phyloP scores from a whole-genome alignment of 2,113 vertebrate genomes.

The Nibea coibor region DNA sequence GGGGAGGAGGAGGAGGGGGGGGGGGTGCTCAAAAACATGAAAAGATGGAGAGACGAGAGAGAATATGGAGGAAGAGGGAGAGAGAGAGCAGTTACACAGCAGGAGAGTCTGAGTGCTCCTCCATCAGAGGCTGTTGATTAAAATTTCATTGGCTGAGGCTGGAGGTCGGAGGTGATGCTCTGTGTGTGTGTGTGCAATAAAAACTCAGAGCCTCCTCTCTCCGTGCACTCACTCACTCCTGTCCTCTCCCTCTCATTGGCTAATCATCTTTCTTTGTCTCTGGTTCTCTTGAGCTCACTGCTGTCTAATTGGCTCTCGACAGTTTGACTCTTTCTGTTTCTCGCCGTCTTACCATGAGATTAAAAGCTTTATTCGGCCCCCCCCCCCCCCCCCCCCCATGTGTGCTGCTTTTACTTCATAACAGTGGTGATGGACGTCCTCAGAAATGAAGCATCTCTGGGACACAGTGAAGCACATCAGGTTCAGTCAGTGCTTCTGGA shows the following conservation, averaged over 20 bases:
- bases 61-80: slow-evolving; percentile 44
- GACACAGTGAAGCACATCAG: neutral
- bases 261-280: slow-evolving; percentile 60
- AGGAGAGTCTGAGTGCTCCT: slow-evolving; percentile 82
- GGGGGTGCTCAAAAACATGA: slow-evolving; percentile 51
- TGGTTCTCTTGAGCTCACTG: slow-evolving; percentile 29
- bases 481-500: neutral
- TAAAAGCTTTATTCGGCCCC: neutral
- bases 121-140: slow-evolving; percentile 82
- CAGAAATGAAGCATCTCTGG: neutral
- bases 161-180: slow-evolving; percentile 67
- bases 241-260: slow-evolving; percentile 49
- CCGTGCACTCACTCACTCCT: slow-evolving; percentile 45
- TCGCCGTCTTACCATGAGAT: neutral
- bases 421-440: neutral
- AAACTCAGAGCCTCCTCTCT: slow-evolving; percentile 36
- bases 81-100: slow-evolving; percentile 79
- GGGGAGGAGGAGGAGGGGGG: neutral
- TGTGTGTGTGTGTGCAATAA: slow-evolving; percentile 35
- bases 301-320: slow-evolving; percentile 41
- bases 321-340: neutral
- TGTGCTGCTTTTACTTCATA: neutral
- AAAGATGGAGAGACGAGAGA: slow-evolving; percentile 62
- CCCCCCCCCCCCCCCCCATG: neutral
- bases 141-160: slow-evolving; percentile 83